Evolutionary conservation across 2,797 vertebrate genomes (phyloP), one percentile per base, ranked within the genome.

Genomic region (Limosa lapponica): DNA sequence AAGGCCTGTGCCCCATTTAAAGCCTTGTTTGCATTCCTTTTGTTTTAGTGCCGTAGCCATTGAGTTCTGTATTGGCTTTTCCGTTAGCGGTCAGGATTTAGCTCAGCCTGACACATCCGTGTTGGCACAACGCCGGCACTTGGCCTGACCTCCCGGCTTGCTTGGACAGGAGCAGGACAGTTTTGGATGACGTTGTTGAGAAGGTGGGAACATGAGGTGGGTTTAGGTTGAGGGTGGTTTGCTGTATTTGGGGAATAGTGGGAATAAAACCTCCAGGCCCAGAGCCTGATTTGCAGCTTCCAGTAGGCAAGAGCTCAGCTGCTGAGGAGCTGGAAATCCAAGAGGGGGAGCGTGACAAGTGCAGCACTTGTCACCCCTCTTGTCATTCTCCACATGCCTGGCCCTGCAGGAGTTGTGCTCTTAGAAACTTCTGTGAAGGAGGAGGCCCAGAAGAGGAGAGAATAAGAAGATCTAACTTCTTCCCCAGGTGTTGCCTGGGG

Each of bases 91-190:
- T 85, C 44, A 52, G 69, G 69, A 46, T 74, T 65, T 48, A 70
- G 43, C 46, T 79, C 62, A 10, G 49, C 17, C 72, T 44, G 16
- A 5, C 73, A 8, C n/a, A 48, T 58, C 86, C 0, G 0, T 65
- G 43, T 51, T 58, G 75, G 61, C 75, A 65, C 79, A 13, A 3
- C 0, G 0, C 23, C 73, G 84, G 39, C 18, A 13, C 51, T 43
- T 1, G 0, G 34, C 43, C 39, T 16, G 25, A 25, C 72, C 32
- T 67, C 59, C 8, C 0, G 1, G 11, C 46, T 23, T 57, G 10
- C 34, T 74, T 8, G 3, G 22, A 8, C 41, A 62, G 44, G 12
- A 25, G 34, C n/a, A 5, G 37, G 41, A 10, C 23, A 11, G 8
- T 37, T 70, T 55, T 15, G 57, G 25, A 19, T 54, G 16, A 39